These are phyloP conservation scores for Helarctos malayanus DNA, from an alignment of 2,797 vertebrate species.

Conservation along the genomic window DNA sequence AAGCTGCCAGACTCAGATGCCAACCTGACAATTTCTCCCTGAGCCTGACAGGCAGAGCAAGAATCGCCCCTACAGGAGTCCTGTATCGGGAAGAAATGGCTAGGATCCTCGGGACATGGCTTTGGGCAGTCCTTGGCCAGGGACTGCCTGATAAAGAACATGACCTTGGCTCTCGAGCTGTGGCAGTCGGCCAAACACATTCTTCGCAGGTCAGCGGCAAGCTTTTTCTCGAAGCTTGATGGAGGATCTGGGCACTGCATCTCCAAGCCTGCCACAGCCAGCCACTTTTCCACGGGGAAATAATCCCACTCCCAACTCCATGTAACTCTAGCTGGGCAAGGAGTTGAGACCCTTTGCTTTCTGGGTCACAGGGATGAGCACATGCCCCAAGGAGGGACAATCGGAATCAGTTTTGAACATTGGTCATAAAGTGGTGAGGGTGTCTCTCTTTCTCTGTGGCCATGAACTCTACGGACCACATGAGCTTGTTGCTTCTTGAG, in stretches of 20 bases:
- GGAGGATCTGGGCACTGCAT: background rate
- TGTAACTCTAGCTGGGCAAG: background rate
- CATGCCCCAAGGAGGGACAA: background rate
- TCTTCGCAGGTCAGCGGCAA: background rate
- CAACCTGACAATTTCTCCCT: background rate
- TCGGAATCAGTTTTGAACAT: background rate
- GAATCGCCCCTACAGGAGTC: background rate
- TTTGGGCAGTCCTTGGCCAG: background rate
- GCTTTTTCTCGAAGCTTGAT: background rate
- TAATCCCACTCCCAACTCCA: background rate
- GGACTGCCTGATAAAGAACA: background rate
- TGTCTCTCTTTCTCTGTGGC: background rate
- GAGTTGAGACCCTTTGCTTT: background rate
- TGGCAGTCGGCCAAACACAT: background rate
- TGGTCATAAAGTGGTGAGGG: background rate
- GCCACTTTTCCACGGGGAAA: background rate
- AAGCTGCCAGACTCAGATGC: background rate
- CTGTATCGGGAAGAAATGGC: background rate
- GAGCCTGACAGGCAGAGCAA: background rate
- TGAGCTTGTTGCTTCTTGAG: background rate
- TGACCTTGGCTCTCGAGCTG: background rate
- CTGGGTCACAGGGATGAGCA: background rate
- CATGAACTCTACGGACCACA: constrained; percentile 15
- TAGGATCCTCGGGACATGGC: background rate
- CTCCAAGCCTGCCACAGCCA: background rate